Conservation (phyloP, 2,888 invertebrate species). For the Pyrrhosoma nymphula region DNA sequence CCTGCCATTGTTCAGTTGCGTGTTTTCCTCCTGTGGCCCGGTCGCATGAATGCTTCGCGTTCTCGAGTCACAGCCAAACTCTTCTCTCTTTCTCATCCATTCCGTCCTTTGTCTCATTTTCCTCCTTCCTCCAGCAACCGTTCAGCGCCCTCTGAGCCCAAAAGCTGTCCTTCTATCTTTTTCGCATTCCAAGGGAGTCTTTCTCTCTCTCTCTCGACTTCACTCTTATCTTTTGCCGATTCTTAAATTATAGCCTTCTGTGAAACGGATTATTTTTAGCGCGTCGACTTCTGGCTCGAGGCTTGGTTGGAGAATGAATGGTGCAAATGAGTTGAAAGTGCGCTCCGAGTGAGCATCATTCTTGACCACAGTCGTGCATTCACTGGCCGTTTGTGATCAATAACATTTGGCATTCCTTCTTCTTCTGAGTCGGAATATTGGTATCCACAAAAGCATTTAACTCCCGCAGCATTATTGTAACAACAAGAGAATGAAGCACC, state of each 20-base stretch:
- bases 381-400: too few species aligned
- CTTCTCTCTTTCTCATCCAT: neutral
- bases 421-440: too few species aligned
- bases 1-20: slow-evolving; percentile 14
- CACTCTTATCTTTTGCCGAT: neutral
- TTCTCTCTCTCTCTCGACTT: neutral
- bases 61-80: slow-evolving; percentile 10
- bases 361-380: too few species aligned
- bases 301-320: too few species aligned
- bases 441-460: too few species aligned
- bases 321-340: too few species aligned
- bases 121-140: neutral
- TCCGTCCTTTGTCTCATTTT: neutral
- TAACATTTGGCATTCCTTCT: too few species aligned
- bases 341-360: too few species aligned
- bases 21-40: slow-evolving; percentile 22
- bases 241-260: neutral
- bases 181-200: neutral
- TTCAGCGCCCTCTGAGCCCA: neutral
- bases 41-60: neutral
- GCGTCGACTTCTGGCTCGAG: neutral
- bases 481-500: too few species aligned
- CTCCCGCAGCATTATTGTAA: too few species aligned
- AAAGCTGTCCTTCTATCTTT: neutral
- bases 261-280: neutral